Evolutionary conservation across 2,888 invertebrate genomes (phyloP).

Genomic region (Drosophila robusta): DNA sequence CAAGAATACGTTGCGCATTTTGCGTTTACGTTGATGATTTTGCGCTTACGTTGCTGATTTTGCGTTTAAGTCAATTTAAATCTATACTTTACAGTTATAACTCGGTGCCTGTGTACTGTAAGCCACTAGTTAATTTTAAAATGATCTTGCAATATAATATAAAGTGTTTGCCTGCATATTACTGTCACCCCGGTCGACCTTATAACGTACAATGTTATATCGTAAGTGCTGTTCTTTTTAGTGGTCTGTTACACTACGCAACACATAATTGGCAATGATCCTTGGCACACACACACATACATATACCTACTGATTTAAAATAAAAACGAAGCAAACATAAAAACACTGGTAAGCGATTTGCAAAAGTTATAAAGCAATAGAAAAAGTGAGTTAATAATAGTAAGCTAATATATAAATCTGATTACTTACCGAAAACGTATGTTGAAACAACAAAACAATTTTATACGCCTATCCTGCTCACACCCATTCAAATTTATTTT

Average conservation of each 20-base stretch:
- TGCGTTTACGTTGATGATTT: not conserved
- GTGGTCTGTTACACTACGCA: not conserved
- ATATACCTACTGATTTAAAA: not conserved
- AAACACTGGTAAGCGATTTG: not conserved
- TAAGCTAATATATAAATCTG: too few relatives aligned
- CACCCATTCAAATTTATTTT: not conserved
- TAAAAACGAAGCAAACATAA: not conserved
- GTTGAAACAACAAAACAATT: not conserved
- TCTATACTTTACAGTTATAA: not conserved
- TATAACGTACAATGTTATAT: not conserved
- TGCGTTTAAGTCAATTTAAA: not conserved
- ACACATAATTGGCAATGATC: not conserved
- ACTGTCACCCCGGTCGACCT: not conserved
- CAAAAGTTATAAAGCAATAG: not conserved
- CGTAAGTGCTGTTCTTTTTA: not conserved
- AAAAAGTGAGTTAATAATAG: too few relatives aligned
- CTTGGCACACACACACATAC: not conserved
- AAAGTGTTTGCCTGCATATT: not conserved
- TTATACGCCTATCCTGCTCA: not conserved
- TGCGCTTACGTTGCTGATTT: too few relatives aligned
- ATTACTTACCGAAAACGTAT: not conserved
- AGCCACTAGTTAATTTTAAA: not conserved
- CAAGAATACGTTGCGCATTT: constrained; percentile 9
- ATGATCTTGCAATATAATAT: not conserved
- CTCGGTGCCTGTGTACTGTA: not conserved